These are phyloP conservation scores for Pammene fasciana DNA, from an alignment of 2,888 invertebrate species.

Conservation along the genomic window DNA sequence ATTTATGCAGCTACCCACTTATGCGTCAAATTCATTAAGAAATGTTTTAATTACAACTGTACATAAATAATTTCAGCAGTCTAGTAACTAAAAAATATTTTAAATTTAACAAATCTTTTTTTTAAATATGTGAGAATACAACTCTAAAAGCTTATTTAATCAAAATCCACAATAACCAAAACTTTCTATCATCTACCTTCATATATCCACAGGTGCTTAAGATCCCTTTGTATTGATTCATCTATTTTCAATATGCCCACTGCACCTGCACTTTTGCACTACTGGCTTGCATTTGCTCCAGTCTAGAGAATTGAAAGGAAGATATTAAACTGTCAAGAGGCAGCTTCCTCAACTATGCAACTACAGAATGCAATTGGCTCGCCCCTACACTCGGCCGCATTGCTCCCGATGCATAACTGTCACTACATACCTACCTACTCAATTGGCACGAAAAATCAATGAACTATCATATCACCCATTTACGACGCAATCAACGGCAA, in stretches of 20 bases:
- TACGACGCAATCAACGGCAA: background rate
- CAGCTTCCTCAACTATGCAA: slow-evolving; percentile 5
- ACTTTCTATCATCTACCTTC: background rate
- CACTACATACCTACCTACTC: slow-evolving; percentile 12
- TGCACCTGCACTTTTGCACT: slow-evolving; percentile 4
- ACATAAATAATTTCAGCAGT: too few relatives aligned
- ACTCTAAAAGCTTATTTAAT: background rate
- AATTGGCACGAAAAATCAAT: slow-evolving; percentile 23
- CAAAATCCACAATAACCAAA: background rate
- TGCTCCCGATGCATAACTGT: slow-evolving; percentile 14
- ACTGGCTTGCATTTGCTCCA: background rate
- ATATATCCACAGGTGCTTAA: background rate
- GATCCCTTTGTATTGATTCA: slow-evolving; percentile 6
- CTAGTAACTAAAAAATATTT: too few relatives aligned
- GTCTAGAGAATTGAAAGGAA: slow-evolving; percentile 4
- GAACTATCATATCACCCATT: slow-evolving; percentile 1
- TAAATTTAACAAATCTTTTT: too few relatives aligned
- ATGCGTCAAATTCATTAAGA: too few relatives aligned
- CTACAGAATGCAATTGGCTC: slow-evolving; percentile 7
- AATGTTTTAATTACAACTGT: too few relatives aligned
- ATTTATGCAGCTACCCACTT: too few relatives aligned
- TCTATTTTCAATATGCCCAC: background rate
- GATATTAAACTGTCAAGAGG: background rate
- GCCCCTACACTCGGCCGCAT: background rate
- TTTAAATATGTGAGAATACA: too few relatives aligned